These are phyloP conservation scores for Tribolium madens DNA, from an alignment of 1,140 invertebrate species.

Conservation along the genomic window DNA sequence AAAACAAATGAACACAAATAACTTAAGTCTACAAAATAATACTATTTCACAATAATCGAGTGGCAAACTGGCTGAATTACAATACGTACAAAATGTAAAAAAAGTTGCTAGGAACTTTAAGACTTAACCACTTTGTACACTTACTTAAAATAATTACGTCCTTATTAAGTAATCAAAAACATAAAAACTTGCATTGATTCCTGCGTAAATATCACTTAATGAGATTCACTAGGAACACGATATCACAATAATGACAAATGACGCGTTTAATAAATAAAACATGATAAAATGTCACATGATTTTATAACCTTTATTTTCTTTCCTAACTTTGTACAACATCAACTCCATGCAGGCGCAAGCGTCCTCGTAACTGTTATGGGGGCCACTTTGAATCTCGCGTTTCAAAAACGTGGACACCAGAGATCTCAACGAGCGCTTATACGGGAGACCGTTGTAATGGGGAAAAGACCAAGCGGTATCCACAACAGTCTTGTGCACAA, in stretches of 20 bases:
- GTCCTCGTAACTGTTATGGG: slow-evolving; percentile 91
- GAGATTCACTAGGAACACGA: slow-evolving; percentile 21
- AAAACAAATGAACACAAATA: slow-evolving; percentile 22
- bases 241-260: slow-evolving; percentile 43
- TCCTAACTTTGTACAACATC: slow-evolving; percentile 77
- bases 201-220: slow-evolving; percentile 31
- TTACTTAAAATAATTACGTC: slow-evolving; percentile 19
- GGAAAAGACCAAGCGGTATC: slow-evolving; percentile 91
- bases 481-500: slow-evolving; percentile 87
- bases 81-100: slow-evolving; percentile 11
- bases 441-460: slow-evolving; percentile 82
- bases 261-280: slow-evolving; percentile 45
- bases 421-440: slow-evolving; percentile 81
- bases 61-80: slow-evolving; percentile 29
- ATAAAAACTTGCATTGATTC: background rate
- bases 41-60: background rate
- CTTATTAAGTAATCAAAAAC: slow-evolving; percentile 15
- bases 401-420: slow-evolving; percentile 78
- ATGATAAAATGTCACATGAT: slow-evolving; percentile 17
- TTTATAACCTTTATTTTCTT: slow-evolving; percentile 14
- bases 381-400: slow-evolving; percentile 80
- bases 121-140: slow-evolving; percentile 8
- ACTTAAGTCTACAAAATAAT: slow-evolving; percentile 14
- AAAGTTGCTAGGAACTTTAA: slow-evolving; percentile 22
- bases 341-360: slow-evolving; percentile 86